Base-by-base conservation (phyloP, 92 coral and sea anemone species). In the Phenganax subtilis region DNA sequence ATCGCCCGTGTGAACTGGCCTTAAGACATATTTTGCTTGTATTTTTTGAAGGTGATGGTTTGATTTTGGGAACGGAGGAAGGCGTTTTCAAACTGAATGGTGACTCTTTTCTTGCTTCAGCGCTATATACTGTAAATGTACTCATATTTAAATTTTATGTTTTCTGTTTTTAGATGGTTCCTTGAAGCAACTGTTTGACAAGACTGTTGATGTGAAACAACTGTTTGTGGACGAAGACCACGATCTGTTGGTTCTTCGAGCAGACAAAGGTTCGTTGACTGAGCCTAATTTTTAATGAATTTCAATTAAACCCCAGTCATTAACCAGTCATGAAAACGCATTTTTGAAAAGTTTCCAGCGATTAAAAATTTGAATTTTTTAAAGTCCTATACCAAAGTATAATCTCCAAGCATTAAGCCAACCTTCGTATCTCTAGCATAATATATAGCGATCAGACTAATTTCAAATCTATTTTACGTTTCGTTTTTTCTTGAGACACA, bases 51-150 rank as follows among this genome's bases (percentile, higher is more conserved):
- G 98, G 94, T 7, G 91, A 91, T 51, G 85, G 85, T 20, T 71
- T 94, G 54, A 89, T 94, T 15, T 59, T 94, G 54, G 94, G 97
- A 20, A 94, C 98, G 51, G 98, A 94, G 57, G 92, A 90, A 71
- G 98, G 98, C 52, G 88, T 94, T 62, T 90, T 80, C 68, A 84
- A 90, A 30, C 72, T 93, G 3, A 84, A 82, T 64, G 96, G 97
- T 93, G 63, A 4, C 80, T 80, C 3, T n/a, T 16, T 14, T 6
- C 12, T 83, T 29, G 57, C 15, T 65, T 44, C 65, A 9, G 53
- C 55, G 14, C 17, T 53, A 60, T 17, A 31, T 56, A 55, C n/a
- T 31, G 56, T 56, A 25, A n/a, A 56, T 54, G 37, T 16, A 29
- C 67, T 5, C 47, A 37, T 5, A 37, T 37, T 5, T 37, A 37